These are phyloP conservation scores for Drosophila elegans DNA, from an alignment of 1,140 invertebrate species.

Conservation along the genomic window DNA sequence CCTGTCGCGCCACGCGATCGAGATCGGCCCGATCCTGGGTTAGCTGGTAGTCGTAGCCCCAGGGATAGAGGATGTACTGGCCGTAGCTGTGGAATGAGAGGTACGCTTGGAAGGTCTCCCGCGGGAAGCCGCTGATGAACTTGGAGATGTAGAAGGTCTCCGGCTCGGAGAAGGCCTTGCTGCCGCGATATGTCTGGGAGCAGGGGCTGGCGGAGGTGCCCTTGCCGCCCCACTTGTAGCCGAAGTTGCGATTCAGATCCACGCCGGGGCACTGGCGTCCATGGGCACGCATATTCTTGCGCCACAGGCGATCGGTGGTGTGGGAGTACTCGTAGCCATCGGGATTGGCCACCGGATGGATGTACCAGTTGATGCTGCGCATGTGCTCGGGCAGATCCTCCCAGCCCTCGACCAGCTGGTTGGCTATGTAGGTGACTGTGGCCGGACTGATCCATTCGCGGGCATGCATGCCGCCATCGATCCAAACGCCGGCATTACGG, in stretches of 20 bases:
- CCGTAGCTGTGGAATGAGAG: slow-evolving; percentile 95
- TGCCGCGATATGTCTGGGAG: slow-evolving; percentile 95
- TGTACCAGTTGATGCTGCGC: slow-evolving; percentile 92
- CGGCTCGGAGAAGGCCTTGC: slow-evolving; percentile 94
- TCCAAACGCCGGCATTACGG: slow-evolving; percentile 88
- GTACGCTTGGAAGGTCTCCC: slow-evolving; percentile 89
- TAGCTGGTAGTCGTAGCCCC: slow-evolving; percentile 90
- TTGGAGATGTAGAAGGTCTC: slow-evolving; percentile 91
- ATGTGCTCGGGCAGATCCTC: slow-evolving; percentile 89
- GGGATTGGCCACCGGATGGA: slow-evolving; percentile 93
- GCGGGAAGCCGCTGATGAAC: slow-evolving; percentile 86
- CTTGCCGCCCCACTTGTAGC: slow-evolving; percentile 91
- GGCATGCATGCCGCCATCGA: slow-evolving; percentile 93
- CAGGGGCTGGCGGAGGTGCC: slow-evolving; percentile 96
- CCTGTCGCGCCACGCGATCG: slow-evolving; percentile 88
- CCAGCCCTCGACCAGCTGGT: slow-evolving; percentile 91
- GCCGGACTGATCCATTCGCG: slow-evolving; percentile 97
- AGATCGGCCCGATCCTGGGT: slow-evolving; percentile 91
- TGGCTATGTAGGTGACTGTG: slow-evolving; percentile 92
- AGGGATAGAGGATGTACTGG: slow-evolving; percentile 94
- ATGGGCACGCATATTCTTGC: slow-evolving; percentile 89
- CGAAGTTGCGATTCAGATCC: slow-evolving; percentile 94
- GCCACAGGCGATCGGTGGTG: slow-evolving; percentile 91
- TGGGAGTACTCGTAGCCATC: slow-evolving; percentile 95
- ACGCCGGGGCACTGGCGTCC: slow-evolving; percentile 89